Evolutionary conservation across 1,140 invertebrate genomes (phyloP).

Genomic region (Papilio helenus): DNA sequence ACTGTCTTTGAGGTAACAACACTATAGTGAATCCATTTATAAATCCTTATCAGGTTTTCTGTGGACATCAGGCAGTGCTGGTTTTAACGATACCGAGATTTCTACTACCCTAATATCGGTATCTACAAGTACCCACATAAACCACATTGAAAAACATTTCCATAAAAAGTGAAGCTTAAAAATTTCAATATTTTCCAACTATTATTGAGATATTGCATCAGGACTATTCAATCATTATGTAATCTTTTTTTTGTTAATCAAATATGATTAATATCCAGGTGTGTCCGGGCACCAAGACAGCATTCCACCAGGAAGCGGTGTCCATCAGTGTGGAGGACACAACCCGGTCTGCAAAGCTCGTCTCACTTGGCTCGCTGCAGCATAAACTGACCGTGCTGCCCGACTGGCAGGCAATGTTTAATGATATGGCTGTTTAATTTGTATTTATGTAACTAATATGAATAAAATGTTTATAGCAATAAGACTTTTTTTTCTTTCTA

Average conservation of each 20-base stretch:
- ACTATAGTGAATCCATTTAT: too few relatives aligned
- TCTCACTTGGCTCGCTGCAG: slow-evolving; percentile 66
- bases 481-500: too few relatives aligned
- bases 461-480: too few relatives aligned
- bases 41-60: too few relatives aligned
- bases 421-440: slow-evolving; percentile 56
- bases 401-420: slow-evolving; percentile 74
- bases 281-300: slow-evolving; percentile 65
- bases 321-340: slow-evolving; percentile 61
- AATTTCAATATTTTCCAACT: too few relatives aligned
- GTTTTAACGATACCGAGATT: too few relatives aligned
- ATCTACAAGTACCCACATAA: too few relatives aligned
- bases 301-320: slow-evolving; percentile 70
- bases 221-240: too few relatives aligned
- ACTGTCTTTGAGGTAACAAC: slow-evolving; percentile 80
- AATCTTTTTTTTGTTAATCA: neutral
- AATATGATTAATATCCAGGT: slow-evolving; percentile 52
- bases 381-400: slow-evolving; percentile 75
- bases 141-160: too few relatives aligned
- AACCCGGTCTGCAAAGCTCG: slow-evolving; percentile 63
- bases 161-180: too few relatives aligned
- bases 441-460: neutral
- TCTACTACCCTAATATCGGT: too few relatives aligned
- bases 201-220: neutral
- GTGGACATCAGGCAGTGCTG: too few relatives aligned